Conservation (phyloP, 2,797 vertebrate genomes). For the Sebastes vulpes region DNA sequence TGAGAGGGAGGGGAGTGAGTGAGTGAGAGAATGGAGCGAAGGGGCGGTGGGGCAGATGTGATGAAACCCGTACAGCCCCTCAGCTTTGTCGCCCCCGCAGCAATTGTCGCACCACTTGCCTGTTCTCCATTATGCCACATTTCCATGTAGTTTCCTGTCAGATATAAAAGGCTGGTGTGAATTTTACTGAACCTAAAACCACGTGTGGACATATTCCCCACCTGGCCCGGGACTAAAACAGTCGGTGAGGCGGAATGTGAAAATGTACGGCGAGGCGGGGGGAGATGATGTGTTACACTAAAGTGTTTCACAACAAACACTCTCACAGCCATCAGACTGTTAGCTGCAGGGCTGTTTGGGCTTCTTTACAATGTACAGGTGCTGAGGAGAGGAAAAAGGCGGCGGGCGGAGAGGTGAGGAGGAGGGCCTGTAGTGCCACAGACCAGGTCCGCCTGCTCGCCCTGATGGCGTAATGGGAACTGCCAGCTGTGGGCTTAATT, state of each 20-base stretch:
- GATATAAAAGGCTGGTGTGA: conserved; percentile 82
- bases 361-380: conserved; percentile 87
- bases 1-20: conserved; percentile 14
- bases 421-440: conserved; percentile 71
- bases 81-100: conserved; percentile 47
- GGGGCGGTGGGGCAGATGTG: conserved; percentile 28
- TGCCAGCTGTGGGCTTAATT: conserved; percentile 87
- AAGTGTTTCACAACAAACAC: conserved; percentile 82
- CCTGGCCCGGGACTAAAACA: conserved; percentile 54
- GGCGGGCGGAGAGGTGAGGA: conserved; percentile 59
- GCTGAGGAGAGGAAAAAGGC: conserved; percentile 62
- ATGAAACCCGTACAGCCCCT: conserved; percentile 49
- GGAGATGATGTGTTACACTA: conserved; percentile 75
- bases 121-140: conserved; percentile 77
- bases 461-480: conserved; percentile 86
- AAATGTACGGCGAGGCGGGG: conserved; percentile 47
- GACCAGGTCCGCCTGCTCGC: conserved; percentile 66
- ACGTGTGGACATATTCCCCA: conserved; percentile 76
- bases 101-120: conserved; percentile 65
- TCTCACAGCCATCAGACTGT: conserved; percentile 59
- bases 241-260: conserved; percentile 55
- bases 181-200: conserved; percentile 83
- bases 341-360: conserved; percentile 64
- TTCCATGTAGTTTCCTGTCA: conserved; percentile 79
- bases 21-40: conserved; percentile 14